A percentile compares a stretch with the other conserved stretches of the same genome.
Evolutionary conservation across 1,140 invertebrate species (phyloP).

Genomic region (Lanistes nyassanus): DNA sequence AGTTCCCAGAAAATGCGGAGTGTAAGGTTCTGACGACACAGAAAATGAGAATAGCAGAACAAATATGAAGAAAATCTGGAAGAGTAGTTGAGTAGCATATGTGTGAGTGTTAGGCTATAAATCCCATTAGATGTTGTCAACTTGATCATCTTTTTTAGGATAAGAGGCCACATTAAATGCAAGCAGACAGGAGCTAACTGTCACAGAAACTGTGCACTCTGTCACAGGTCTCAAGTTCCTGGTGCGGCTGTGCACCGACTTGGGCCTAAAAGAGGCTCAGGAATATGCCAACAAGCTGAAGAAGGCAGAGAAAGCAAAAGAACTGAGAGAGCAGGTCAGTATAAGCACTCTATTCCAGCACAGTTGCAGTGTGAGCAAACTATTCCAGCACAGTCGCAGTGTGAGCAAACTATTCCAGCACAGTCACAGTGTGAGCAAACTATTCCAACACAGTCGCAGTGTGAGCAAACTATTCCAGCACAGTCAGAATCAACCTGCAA

Average conservation of each 20-base stretch:
- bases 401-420: no score
- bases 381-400: no score
- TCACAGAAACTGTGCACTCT: background rate
- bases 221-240: slow-evolving; percentile 79
- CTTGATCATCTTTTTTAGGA: no score
- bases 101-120: no score
- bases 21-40: slow-evolving; percentile 69
- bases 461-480: no score
- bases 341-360: no score
- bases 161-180: background rate
- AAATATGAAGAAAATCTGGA: no score
- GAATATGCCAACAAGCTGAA: slow-evolving; percentile 84
- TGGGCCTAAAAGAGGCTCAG: slow-evolving; percentile 83
- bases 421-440: no score
- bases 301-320: slow-evolving; percentile 83
- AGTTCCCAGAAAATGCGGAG: slow-evolving; percentile 87
- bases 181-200: background rate
- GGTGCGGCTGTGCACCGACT: slow-evolving; percentile 82
- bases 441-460: no score
- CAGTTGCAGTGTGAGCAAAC: no score
- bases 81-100: no score
- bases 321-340: slow-evolving; percentile 71
- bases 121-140: background rate
- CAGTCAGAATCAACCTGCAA: no score
- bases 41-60: background rate